Base-by-base conservation (phyloP, 2,888 invertebrate species). In the Oscheius sp. region DNA sequence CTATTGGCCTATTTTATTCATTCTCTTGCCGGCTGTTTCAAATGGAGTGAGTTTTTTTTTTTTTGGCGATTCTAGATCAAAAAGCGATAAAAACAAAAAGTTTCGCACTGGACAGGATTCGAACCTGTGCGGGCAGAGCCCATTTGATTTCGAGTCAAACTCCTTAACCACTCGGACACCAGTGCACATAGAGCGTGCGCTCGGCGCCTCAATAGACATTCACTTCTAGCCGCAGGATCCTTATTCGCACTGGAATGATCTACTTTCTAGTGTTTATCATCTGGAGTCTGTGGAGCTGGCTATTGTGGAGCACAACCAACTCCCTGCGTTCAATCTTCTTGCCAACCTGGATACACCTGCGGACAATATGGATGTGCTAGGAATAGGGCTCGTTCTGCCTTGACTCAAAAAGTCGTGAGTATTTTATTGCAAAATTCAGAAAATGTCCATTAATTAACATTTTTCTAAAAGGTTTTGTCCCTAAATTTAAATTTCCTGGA, bases 321-420 rank as follows among this genome's bases (percentile, higher is more conserved):
- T 10, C 68, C 76, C 0, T 81, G 79, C 33, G 48, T 66, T 10
- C 70, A 74, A 5, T 66, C 78, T 4, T 70, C 75, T 2, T 84
- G 84, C 53, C 82, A 81, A 61, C 82, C 82, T 3, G 84, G 84
- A 12, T 84, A 84, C 52, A 77, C 82, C 3, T 84, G 84, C 67
- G 84, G 82, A 15, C 81, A 80, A 46, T 84, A 84, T 65, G 84
- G 84, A n/a, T 84, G 84, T 67, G 83, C 84, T 4, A 58, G 84
- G 27, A 85, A 83, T 61, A 63, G 82, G 66, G 84, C 83, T 1
- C 52, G 82, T 45, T 79, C 80, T 33, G 73, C 83, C 0, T 52
- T 85, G 55, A 84, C 83, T 1, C 72, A 79, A 64, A 78, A 84
- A 78, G 75, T 83, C 53, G 64, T 73, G 29, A 42, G 63, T 65